phyloP scores from a whole-genome alignment of 1,140 invertebrate species.

The Lepidotrigona ventralis region DNA sequence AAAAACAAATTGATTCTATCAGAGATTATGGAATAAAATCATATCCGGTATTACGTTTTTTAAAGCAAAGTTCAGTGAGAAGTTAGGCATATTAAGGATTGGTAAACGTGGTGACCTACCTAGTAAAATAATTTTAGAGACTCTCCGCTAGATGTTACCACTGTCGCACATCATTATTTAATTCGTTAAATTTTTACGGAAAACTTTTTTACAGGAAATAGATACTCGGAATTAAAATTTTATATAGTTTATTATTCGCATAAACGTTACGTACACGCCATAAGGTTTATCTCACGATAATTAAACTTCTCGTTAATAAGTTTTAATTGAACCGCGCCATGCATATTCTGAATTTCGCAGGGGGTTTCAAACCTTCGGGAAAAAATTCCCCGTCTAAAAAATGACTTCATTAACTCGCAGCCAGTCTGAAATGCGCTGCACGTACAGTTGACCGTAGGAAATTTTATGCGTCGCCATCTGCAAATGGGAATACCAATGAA shows the following conservation, averaged over 20 bases:
- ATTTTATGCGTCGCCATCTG: background rate
- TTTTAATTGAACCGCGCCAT: background rate
- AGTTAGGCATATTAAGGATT: background rate
- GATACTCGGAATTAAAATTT: background rate
- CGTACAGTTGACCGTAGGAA: background rate
- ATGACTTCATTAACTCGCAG: background rate
- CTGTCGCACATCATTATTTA: background rate
- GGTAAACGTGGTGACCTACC: background rate
- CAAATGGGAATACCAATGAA: background rate
- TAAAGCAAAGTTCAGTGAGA: background rate
- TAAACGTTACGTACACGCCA: background rate
- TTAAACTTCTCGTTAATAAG: background rate
- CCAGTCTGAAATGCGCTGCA: background rate
- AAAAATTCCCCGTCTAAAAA: background rate
- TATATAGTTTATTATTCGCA: background rate
- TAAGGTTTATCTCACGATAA: background rate
- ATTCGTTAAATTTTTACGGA: background rate
- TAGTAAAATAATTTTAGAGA: background rate
- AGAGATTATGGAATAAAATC: background rate
- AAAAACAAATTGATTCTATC: no score
- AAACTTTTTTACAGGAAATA: no score
- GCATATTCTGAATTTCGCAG: no score
- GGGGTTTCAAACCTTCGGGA: background rate
- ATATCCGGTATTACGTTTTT: no score
- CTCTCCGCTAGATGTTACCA: slow-evolving; percentile 6